Percentiles rank a stretch among this genome's conserved stretches.
Evolutionary conservation across 2,797 vertebrate species (phyloP).

Genomic region (Tolypeutes matacus): DNA sequence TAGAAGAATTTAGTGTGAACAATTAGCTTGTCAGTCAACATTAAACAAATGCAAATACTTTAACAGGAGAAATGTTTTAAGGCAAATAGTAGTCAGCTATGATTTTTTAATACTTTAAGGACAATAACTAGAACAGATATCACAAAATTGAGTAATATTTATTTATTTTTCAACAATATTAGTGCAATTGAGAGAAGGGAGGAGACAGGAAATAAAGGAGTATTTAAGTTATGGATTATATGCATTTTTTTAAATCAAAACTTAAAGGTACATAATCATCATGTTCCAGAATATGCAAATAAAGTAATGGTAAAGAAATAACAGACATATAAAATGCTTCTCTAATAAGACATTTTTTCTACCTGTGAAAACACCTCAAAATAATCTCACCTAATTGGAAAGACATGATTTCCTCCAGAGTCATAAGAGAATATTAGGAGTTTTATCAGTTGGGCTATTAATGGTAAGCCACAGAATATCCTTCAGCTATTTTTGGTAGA

Average conservation of each 20-base stretch:
- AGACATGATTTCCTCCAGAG: conserved; percentile 28
- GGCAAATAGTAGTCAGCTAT: neutral
- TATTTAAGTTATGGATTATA: neutral
- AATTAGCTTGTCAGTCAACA: neutral
- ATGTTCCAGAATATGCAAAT: conserved; percentile 19
- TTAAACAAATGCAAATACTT: neutral
- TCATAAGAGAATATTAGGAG: neutral
- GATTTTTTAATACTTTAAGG: neutral
- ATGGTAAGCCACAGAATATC: neutral
- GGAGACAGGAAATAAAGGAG: neutral
- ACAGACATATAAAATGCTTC: neutral
- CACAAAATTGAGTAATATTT: neutral
- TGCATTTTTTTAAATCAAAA: too few relatives aligned
- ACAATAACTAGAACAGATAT: neutral
- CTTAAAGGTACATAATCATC: neutral
- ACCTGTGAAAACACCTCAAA: conserved; percentile 23
- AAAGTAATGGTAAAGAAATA: conserved; percentile 8
- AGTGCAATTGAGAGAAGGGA: neutral
- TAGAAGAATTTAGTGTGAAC: conserved; percentile 11
- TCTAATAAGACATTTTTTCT: conserved; percentile 19
- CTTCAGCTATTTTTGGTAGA: neutral
- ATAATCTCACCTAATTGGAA: conserved; percentile 40
- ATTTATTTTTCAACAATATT: neutral
- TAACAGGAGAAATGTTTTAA: neutral
- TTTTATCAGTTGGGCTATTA: neutral